A percentile compares a stretch with the other conserved stretches of the same genome.
Conservation (phyloP, 2,888 invertebrate genomes). For the Lymantria monacha region DNA sequence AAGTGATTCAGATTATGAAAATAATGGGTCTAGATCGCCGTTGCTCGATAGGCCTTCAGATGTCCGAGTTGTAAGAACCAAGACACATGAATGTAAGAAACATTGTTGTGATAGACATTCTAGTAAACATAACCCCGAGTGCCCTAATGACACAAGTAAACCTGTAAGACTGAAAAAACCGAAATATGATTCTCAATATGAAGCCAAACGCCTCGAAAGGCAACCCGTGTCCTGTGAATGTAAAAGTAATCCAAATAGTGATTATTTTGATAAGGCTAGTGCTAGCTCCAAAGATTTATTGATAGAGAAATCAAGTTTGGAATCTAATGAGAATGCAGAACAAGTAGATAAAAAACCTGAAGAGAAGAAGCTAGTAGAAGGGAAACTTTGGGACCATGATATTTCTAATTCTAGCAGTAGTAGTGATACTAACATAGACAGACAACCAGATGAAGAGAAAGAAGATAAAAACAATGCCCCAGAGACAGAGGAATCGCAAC, state of each 20-base stretch:
- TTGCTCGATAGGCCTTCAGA: slow-evolving; percentile 80
- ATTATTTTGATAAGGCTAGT: slow-evolving; percentile 84
- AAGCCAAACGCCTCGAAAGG: slow-evolving; percentile 51
- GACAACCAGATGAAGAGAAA: slow-evolving; percentile 44
- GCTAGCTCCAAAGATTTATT: slow-evolving; percentile 88
- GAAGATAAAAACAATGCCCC: slow-evolving; percentile 45
- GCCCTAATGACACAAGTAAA: slow-evolving; percentile 65
- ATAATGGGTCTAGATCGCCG: slow-evolving; percentile 87
- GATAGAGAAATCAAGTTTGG: slow-evolving; percentile 81
- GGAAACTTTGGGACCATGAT: slow-evolving; percentile 77
- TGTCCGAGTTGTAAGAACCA: slow-evolving; percentile 66
- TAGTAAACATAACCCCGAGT: slow-evolving; percentile 52
- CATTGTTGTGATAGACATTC: slow-evolving; percentile 63
- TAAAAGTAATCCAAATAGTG: slow-evolving; percentile 54
- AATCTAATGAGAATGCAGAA: slow-evolving; percentile 74
- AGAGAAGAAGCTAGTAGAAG: slow-evolving; percentile 51
- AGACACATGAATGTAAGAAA: slow-evolving; percentile 65
- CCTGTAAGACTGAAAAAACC: slow-evolving; percentile 71
- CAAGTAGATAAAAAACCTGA: slow-evolving; percentile 49
- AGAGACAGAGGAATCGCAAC: slow-evolving; percentile 63
- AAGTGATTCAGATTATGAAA: slow-evolving; percentile 86
- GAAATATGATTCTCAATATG: slow-evolving; percentile 57
- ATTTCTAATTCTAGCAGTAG: slow-evolving; percentile 83
- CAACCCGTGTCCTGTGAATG: slow-evolving; percentile 55
- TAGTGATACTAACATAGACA: slow-evolving; percentile 76